These are phyloP conservation scores for Chlamydotis undulata DNA, from an alignment of 2,113 vertebrate genomes.

Conservation along the genomic window DNA sequence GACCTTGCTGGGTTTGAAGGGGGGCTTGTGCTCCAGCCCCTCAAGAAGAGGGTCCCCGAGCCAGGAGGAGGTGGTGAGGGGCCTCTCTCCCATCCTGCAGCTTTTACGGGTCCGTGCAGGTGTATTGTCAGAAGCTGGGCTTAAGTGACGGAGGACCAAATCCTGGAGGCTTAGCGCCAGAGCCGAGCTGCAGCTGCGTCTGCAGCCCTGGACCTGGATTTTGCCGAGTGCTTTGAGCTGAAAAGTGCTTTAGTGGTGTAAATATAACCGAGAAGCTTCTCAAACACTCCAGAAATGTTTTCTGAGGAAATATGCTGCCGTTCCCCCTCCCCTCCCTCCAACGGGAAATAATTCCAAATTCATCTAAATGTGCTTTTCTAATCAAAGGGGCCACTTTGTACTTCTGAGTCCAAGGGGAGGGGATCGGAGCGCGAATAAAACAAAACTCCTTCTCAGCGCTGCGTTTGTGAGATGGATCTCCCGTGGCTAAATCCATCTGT, in stretches of 20 bases:
- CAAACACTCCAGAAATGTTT: neutral
- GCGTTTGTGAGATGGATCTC: neutral
- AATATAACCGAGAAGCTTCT: conserved; percentile 26
- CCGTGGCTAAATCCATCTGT: conserved; percentile 18
- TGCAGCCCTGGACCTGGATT: neutral
- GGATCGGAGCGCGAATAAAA: neutral
- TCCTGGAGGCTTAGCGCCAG: neutral
- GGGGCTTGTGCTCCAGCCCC: neutral
- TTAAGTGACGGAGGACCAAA: neutral
- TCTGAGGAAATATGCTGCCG: neutral
- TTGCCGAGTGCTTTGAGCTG: neutral
- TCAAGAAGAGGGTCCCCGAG: neutral
- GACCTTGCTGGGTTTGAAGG: neutral
- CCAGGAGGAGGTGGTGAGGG: neutral
- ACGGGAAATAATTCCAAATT: conserved; percentile 24
- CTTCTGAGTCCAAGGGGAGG: conserved; percentile 14
- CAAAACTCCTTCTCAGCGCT: neutral
- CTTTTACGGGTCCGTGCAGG: neutral
- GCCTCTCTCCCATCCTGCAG: neutral
- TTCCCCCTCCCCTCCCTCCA: neutral
- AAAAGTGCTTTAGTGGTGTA: neutral
- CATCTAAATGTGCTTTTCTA: conserved; percentile 50
- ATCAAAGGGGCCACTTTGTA: conserved; percentile 47
- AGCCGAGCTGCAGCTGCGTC: neutral
- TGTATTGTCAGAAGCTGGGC: neutral